Evolutionary conservation across 2,113 vertebrate genomes (phyloP).

Genomic region (Pongo pygmaeus): DNA sequence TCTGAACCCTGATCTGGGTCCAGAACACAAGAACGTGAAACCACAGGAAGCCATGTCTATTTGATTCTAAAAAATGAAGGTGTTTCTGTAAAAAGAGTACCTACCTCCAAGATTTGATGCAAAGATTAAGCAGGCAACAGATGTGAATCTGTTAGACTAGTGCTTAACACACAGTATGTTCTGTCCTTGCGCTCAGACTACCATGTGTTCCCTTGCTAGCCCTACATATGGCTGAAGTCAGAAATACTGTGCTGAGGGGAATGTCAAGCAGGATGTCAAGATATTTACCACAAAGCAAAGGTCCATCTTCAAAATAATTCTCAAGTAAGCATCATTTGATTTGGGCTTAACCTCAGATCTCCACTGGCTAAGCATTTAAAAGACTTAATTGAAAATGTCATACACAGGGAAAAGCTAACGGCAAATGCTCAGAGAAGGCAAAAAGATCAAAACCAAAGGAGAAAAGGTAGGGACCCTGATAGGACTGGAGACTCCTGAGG

Average conservation of each 20-base stretch:
- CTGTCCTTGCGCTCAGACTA: background rate
- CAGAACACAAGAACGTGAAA: background rate
- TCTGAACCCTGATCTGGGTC: background rate
- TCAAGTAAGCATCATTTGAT: background rate
- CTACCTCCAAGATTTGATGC: background rate
- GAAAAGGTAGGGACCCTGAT: background rate
- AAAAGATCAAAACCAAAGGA: background rate
- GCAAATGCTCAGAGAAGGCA: background rate
- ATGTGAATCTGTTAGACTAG: background rate
- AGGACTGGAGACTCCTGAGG: background rate
- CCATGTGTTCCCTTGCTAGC: background rate
- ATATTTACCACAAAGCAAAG: background rate
- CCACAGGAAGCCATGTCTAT: background rate
- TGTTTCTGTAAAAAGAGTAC: background rate
- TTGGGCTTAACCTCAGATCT: background rate
- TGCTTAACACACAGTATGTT: background rate
- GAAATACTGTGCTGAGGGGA: background rate
- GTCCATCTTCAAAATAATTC: background rate
- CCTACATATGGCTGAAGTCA: background rate
- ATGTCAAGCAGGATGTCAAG: background rate
- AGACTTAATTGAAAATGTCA: constrained; percentile 17
- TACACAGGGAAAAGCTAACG: background rate
- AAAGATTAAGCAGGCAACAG: background rate
- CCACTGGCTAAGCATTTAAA: background rate
- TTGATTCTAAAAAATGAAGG: background rate